Percentiles rank a stretch among this genome's conserved stretches.
Evolutionary conservation across 1,140 invertebrate genomes (phyloP).

Genomic region (Temnothorax curvispinosus): DNA sequence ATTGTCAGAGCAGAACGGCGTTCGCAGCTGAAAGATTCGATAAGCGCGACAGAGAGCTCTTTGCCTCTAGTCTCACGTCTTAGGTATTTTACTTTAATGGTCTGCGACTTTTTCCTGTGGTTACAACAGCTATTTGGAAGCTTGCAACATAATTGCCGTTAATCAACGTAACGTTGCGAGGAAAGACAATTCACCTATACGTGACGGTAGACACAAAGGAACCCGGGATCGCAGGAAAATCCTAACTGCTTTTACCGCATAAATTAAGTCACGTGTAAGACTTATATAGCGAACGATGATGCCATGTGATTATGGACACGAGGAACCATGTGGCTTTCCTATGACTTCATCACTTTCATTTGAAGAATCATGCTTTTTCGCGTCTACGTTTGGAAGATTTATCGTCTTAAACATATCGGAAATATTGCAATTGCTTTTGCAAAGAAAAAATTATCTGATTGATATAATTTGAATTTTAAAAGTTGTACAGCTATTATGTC

Average conservation of each 20-base stretch:
- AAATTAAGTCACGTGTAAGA: slow-evolving; percentile 41
- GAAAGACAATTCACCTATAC: neutral
- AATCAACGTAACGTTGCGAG: neutral
- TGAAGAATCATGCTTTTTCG: neutral
- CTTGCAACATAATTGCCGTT: neutral
- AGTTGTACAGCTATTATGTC: neutral
- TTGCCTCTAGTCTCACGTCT: neutral
- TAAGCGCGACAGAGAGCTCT: neutral
- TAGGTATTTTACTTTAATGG: neutral
- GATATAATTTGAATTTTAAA: slow-evolving; percentile 1
- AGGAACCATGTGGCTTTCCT: slow-evolving; percentile 60
- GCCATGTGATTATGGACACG: slow-evolving; percentile 16
- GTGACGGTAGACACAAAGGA: slow-evolving; percentile 2
- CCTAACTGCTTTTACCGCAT: slow-evolving; percentile 60
- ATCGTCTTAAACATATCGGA: neutral
- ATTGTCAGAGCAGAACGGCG: neutral
- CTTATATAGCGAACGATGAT: neutral
- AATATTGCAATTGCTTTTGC: neutral
- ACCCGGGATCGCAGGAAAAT: slow-evolving; percentile 54
- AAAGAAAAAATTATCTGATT: neutral
- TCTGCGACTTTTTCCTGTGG: neutral
- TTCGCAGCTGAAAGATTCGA: neutral
- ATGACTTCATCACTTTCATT: slow-evolving; percentile 63
- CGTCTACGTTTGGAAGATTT: slow-evolving; percentile 23
- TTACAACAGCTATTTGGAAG: neutral